These are phyloP conservation scores for Drosophila barbarae DNA, from an alignment of 2,888 invertebrate genomes.

Conservation along the genomic window DNA sequence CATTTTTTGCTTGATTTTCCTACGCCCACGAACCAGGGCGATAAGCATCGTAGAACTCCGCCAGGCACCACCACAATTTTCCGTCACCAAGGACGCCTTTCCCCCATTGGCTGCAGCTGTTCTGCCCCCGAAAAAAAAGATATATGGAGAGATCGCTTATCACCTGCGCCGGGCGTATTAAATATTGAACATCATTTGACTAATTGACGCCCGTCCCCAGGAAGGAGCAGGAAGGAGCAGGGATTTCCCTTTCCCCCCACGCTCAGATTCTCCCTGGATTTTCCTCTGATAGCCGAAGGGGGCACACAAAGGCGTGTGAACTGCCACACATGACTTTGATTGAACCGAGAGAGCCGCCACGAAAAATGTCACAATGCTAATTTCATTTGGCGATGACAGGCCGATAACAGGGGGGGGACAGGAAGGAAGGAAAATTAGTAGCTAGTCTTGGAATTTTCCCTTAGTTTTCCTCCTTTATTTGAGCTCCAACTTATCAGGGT, in stretches of 20 bases:
- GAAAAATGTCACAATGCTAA: constrained; percentile 60
- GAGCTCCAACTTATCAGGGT: neutral
- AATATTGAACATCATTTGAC: constrained; percentile 80
- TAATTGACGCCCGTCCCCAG: constrained; percentile 72
- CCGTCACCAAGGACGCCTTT: constrained; percentile 68
- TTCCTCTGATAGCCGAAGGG: neutral
- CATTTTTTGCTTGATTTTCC: constrained; percentile 19
- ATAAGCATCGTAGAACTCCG: constrained; percentile 57
- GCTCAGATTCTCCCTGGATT: constrained; percentile 1
- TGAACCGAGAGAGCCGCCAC: constrained; percentile 44
- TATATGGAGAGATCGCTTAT: constrained; percentile 70
- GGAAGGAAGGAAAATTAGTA: constrained; percentile 1
- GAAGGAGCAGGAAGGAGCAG: constrained; percentile 41
- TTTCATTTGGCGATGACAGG: constrained; percentile 64
- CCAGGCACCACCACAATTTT: constrained; percentile 29
- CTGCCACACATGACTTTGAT: constrained; percentile 70
- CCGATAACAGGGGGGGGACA: neutral
- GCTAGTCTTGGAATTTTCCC: neutral
- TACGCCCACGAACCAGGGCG: constrained; percentile 51
- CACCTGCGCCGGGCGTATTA: constrained; percentile 71
- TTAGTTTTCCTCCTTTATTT: neutral
- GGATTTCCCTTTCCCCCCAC: constrained; percentile 8
- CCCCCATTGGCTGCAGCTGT: constrained; percentile 68
- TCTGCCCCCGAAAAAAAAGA: constrained; percentile 10
- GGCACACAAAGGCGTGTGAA: constrained; percentile 73